phyloP scores from a whole-genome alignment of 2,888 invertebrate species.

The Dendrolimus pini region DNA sequence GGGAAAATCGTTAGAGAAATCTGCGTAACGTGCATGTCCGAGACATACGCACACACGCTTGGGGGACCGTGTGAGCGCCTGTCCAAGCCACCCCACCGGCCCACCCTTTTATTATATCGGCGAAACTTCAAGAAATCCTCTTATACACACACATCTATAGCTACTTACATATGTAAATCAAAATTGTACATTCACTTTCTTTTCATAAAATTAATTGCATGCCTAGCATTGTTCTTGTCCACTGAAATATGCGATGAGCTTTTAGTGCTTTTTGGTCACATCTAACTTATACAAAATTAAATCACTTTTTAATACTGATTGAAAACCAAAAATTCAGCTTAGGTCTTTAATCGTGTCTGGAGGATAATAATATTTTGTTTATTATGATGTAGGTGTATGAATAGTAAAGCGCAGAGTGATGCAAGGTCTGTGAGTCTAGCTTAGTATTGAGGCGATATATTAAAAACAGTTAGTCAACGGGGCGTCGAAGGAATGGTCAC shows the following conservation, averaged over 20 bases:
- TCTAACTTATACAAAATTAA: too few relatives aligned
- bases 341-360: too few relatives aligned
- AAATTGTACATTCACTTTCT: constrained; percentile 47
- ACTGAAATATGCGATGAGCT: background rate
- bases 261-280: background rate
- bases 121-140: constrained; percentile 74
- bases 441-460: constrained; percentile 50
- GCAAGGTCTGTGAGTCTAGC: constrained; percentile 3
- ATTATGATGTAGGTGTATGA: too few relatives aligned
- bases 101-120: constrained; percentile 59
- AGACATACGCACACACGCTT: constrained; percentile 60
- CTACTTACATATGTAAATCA: constrained; percentile 56
- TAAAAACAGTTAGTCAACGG: constrained; percentile 58
- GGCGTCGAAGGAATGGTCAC: constrained; percentile 67
- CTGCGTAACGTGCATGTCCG: constrained; percentile 74
- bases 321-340: too few relatives aligned
- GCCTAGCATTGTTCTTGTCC: background rate
- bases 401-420: too few relatives aligned
- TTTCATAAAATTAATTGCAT: constrained; percentile 28
- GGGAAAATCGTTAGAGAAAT: constrained; percentile 77
- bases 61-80: constrained; percentile 23
- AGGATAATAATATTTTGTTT: too few relatives aligned
- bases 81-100: constrained; percentile 38
- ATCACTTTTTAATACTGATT: too few relatives aligned
- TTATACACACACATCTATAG: constrained; percentile 54